Conservation (phyloP, 2,797 vertebrate species). For the Odontamblyopus lacepedii region DNA sequence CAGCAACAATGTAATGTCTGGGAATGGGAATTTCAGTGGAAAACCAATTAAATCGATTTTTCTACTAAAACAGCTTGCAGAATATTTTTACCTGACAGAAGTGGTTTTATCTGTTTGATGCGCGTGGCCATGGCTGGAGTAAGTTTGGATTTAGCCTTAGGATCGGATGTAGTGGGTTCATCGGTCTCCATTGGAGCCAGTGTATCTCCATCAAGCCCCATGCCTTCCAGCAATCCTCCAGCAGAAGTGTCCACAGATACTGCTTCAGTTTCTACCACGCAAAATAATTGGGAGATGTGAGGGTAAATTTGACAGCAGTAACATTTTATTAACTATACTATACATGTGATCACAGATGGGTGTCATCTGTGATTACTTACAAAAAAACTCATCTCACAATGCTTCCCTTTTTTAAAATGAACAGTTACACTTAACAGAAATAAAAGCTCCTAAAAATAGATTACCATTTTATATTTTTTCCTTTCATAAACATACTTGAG, state of each 20-base stretch:
- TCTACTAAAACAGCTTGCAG: background rate
- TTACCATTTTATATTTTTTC: too few relatives aligned
- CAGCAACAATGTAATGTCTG: background rate
- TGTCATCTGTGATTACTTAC: too few relatives aligned
- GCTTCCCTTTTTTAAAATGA: too few relatives aligned
- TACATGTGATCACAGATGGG: too few relatives aligned
- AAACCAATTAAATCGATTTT: too few relatives aligned
- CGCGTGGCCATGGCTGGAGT: slow-evolving; percentile 97
- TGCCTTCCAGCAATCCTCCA: slow-evolving; percentile 90
- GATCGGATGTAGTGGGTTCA: slow-evolving; percentile 87
- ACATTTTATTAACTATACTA: background rate
- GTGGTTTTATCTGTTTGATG: slow-evolving; percentile 96
- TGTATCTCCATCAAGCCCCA: slow-evolving; percentile 90
- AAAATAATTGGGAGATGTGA: background rate
- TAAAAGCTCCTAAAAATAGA: too few relatives aligned
- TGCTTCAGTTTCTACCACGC: slow-evolving; percentile 79
- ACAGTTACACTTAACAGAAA: too few relatives aligned
- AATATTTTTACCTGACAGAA: slow-evolving; percentile 86
- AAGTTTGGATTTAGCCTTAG: slow-evolving; percentile 93
- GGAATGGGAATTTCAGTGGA: background rate
- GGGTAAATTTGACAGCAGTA: background rate
- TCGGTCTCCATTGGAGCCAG: slow-evolving; percentile 97
- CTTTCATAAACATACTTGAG: background rate
- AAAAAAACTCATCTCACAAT: too few relatives aligned
- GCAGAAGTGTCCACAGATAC: slow-evolving; percentile 84